These are phyloP conservation scores for Pristionchus japonicus DNA, from an alignment of 2,888 invertebrate genomes.

Conservation along the genomic window DNA sequence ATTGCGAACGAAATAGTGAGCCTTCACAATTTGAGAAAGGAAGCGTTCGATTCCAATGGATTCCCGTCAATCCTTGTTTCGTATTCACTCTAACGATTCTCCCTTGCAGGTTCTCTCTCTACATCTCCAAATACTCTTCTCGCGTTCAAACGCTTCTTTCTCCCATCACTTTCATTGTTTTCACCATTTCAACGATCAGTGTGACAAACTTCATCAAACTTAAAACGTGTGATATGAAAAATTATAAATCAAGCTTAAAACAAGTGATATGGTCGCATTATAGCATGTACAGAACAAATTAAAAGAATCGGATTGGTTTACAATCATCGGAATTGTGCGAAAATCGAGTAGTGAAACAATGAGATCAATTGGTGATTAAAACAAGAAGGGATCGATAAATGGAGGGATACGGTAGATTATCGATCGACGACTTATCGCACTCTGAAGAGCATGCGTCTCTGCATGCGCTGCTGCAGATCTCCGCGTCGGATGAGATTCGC, in stretches of 20 bases:
- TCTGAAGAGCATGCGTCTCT: slow-evolving; percentile 95
- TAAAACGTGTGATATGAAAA: not conserved
- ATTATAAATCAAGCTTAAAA: not conserved
- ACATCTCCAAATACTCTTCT: not conserved
- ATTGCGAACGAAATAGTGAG: not conserved
- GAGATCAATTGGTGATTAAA: not conserved
- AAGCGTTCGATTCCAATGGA: not conserved
- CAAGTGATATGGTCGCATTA: not conserved
- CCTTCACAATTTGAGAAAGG: too few species aligned
- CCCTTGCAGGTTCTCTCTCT: too few species aligned
- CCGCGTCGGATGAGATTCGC: slow-evolving; percentile 94
- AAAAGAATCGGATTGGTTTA: not conserved
- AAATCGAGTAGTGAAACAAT: not conserved
- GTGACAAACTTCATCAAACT: slow-evolving; percentile 16
- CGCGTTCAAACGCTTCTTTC: not conserved
- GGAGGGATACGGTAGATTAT: not conserved
- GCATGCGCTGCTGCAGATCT: slow-evolving; percentile 94
- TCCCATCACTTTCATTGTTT: not conserved
- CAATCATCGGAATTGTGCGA: not conserved
- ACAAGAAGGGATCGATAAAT: not conserved
- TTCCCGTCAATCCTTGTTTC: not conserved
- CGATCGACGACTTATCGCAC: slow-evolving; percentile 81
- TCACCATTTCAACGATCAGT: not conserved
- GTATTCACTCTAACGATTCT: too few species aligned
- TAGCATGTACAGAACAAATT: not conserved